phyloP scores from a whole-genome alignment of 2,888 invertebrate genomes.

The Liodrosophila aerea region DNA sequence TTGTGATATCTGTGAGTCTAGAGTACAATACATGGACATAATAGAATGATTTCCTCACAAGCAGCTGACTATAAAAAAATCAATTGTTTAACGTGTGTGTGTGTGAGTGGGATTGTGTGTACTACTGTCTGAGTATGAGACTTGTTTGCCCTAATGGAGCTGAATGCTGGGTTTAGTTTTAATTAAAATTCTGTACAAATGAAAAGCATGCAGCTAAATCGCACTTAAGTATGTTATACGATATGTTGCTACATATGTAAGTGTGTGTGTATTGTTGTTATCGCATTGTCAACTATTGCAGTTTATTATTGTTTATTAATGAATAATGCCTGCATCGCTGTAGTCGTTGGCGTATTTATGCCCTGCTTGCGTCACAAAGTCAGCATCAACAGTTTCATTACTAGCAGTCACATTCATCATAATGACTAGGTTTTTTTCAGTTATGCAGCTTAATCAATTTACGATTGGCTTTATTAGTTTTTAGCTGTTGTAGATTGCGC shows the following conservation, averaged over 20 bases:
- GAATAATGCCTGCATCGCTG: constrained; percentile 15
- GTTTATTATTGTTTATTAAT: constrained; percentile 30
- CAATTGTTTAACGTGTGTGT: not conserved
- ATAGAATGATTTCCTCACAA: too few relatives aligned
- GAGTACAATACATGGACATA: too few relatives aligned
- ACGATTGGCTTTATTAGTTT: not conserved
- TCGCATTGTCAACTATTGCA: constrained; percentile 7
- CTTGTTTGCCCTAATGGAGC: constrained; percentile 1
- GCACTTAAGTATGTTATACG: not conserved
- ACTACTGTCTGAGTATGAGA: not conserved
- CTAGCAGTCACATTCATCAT: not conserved
- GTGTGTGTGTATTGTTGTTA: constrained; percentile 15
- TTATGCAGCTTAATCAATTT: constrained; percentile 10
- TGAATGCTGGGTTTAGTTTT: constrained; percentile 27
- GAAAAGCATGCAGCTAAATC: constrained; percentile 15
- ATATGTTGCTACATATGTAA: too few relatives aligned
- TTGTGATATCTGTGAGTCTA: too few relatives aligned
- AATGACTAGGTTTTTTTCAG: not conserved
- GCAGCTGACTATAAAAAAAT: too few relatives aligned
- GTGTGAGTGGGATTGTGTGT: constrained; percentile 3
- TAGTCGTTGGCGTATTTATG: constrained; percentile 12
- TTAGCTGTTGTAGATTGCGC: too few relatives aligned
- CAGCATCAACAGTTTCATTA: constrained; percentile 4
- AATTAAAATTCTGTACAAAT: constrained; percentile 45
- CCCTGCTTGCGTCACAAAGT: constrained; percentile 1